Base-by-base conservation (phyloP, 2,888 invertebrate species). In the Hirudinaria manillensis region DNA sequence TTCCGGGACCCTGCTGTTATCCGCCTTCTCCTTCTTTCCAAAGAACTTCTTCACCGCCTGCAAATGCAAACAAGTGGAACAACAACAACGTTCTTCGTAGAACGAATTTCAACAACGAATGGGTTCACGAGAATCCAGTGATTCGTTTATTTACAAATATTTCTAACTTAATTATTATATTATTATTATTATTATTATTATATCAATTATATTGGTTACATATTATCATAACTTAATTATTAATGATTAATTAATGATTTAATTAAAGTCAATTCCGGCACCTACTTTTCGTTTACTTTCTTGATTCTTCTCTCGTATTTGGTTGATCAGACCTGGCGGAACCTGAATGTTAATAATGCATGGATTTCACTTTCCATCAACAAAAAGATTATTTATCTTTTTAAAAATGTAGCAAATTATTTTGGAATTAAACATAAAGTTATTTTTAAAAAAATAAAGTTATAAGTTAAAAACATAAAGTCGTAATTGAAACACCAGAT, bases 231-330 rank as follows among this genome's bases (percentile, higher is more conserved):
- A 56, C 27, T 27, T 56, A 27, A 4, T 56, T 13, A 56, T 56
- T n/a, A n/a, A n/a, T n/a, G n/a, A n/a, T n/a, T n/a, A n/a, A n/a
- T n/a, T n/a, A n/a, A n/a, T n/a, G 24, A 56, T 56, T 56, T 13
- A 56, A 27, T 36, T 10, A 36, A 36, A 36, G 4, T 36, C 36
- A 36, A 16, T 45, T 45, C 13, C 3, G 45, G 45, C 10, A 7
- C 45, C 27, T 1, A 73, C 73, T 27, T 73, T 73, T 34, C 61
- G 56, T 34, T 65, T 73, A 16, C 61, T 56, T 65, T 65, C 56
- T n/a, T 73, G 73, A 32, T 75, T 75, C 66, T 75, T 75, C 72
- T 77, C 72, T 73, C 75, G 53, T n/a, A 75, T 76, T 34, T 76
- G 76, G 21, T 66, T 53, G n/a, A 76, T 70, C 29, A 76, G 32